phyloP scores from a whole-genome alignment of 2,888 invertebrate genomes.

The Chloroclystis v-ata region DNA sequence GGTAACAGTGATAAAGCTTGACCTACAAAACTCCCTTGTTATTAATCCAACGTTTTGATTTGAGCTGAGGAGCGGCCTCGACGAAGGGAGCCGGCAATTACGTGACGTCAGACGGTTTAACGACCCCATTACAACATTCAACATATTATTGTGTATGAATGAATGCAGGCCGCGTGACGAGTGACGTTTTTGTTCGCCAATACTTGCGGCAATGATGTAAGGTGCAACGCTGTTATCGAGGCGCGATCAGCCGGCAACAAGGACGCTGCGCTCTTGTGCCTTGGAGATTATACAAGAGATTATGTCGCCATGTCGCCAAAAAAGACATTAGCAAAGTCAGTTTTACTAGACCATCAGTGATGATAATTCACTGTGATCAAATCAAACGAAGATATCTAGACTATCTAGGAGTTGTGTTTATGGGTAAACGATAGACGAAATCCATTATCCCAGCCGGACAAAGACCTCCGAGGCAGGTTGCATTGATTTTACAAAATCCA shows the following conservation, averaged over 20 bases:
- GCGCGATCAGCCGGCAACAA: background rate
- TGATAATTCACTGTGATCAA: no score
- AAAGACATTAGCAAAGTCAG: no score
- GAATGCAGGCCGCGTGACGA: slow-evolving; percentile 73
- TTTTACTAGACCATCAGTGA: no score
- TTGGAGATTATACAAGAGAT: background rate
- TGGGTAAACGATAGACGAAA: no score
- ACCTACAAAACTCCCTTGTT: slow-evolving; percentile 76
- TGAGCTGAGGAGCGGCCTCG: slow-evolving; percentile 55
- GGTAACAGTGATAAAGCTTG: slow-evolving; percentile 64
- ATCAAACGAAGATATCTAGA: no score
- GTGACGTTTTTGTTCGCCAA: slow-evolving; percentile 63
- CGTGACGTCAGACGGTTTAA: slow-evolving; percentile 76
- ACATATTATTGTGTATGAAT: slow-evolving; percentile 73
- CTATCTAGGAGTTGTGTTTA: no score
- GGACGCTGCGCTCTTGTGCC: slow-evolving; percentile 5
- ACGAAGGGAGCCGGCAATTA: slow-evolving; percentile 75
- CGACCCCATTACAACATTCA: slow-evolving; percentile 76
- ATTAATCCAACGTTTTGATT: slow-evolving; percentile 76
- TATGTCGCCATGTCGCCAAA: no score
- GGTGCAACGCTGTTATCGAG: slow-evolving; percentile 36
- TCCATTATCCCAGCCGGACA: slow-evolving; percentile 62
- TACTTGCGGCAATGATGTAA: slow-evolving; percentile 42
- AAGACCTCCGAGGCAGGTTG: slow-evolving; percentile 65
- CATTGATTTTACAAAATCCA: slow-evolving; percentile 75